Percentiles rank a stretch among this genome's conserved stretches.
Evolutionary conservation across 2,888 invertebrate genomes (phyloP).

Genomic region (Falcaria lacertinaria): DNA sequence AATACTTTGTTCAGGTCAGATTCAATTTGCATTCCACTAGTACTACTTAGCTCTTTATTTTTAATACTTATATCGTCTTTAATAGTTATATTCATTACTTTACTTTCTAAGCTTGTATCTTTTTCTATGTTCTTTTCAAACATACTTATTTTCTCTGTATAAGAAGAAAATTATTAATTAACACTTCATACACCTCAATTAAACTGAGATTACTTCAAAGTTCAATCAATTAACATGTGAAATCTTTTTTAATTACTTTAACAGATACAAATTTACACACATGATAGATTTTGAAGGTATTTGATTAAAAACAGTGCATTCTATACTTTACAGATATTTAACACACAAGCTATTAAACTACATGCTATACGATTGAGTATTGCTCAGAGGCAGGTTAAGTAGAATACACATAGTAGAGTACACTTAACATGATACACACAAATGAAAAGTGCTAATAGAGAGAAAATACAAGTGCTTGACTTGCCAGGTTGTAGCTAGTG

Average conservation of each 20-base stretch:
- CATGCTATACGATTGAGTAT: constrained; percentile 1
- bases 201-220: too few species aligned
- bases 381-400: constrained; percentile 15
- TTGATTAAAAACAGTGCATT: neutral
- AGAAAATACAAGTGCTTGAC: constrained; percentile 1
- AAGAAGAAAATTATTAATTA: neutral
- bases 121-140: constrained; percentile 67
- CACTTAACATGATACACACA: neutral
- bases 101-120: constrained; percentile 50
- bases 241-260: too few species aligned
- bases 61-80: constrained; percentile 51
- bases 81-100: constrained; percentile 56
- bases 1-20: constrained; percentile 25
- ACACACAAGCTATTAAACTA: neutral
- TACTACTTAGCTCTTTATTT: constrained; percentile 42
- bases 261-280: neutral
- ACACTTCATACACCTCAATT: neutral
- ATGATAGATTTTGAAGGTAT: neutral
- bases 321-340: neutral
- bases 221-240: too few species aligned
- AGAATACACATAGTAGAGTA: constrained; percentile 2
- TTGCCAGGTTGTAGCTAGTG: neutral
- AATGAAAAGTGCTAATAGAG: constrained; percentile 4
- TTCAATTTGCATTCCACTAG: constrained; percentile 32
- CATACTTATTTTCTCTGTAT: constrained; percentile 73